A percentile compares a stretch with the other conserved stretches of the same genome.
phyloP scores from a whole-genome alignment of 2,888 invertebrate species.

The Patella ulyssiponensis region DNA sequence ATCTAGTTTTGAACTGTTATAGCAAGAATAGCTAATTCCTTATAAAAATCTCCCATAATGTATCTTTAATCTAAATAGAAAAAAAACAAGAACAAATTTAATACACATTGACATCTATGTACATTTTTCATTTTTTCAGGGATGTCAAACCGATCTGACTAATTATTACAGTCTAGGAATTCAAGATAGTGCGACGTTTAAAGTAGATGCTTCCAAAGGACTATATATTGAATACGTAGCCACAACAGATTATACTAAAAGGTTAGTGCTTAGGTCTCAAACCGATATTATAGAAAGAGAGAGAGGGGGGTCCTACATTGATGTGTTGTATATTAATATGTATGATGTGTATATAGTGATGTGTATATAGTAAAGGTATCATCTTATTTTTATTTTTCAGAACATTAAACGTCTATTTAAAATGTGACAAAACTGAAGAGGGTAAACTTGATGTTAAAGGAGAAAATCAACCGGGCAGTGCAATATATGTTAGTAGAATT shows the following conservation, averaged over 20 bases:
- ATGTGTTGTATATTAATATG: too few relatives aligned
- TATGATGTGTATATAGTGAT: not conserved
- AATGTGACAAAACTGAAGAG: too few relatives aligned
- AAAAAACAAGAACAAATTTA: too few relatives aligned
- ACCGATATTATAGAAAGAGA: not conserved
- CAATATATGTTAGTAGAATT: too few relatives aligned
- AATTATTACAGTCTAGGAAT: constrained; percentile 12
- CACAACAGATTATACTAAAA: constrained; percentile 3
- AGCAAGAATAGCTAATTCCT: too few relatives aligned
- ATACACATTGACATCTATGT: too few relatives aligned
- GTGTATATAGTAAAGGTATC: too few relatives aligned
- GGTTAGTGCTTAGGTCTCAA: not conserved
- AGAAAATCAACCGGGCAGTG: too few relatives aligned
- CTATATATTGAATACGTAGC: constrained; percentile 2
- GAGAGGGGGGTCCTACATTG: not conserved
- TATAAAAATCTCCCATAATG: too few relatives aligned
- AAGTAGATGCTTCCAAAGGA: not conserved
- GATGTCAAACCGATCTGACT: constrained; percentile 13
- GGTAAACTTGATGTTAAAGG: too few relatives aligned
- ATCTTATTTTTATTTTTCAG: not conserved
- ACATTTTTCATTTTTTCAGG: not conserved
- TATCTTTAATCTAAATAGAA: too few relatives aligned
- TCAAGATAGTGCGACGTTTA: constrained; percentile 15
- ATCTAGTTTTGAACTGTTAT: too few relatives aligned
- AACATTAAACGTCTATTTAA: not conserved